Evolutionary conservation across 2,113 vertebrate genomes (phyloP), one percentile per base, ranked within the genome.

Genomic region (Glaucomys volans): DNA sequence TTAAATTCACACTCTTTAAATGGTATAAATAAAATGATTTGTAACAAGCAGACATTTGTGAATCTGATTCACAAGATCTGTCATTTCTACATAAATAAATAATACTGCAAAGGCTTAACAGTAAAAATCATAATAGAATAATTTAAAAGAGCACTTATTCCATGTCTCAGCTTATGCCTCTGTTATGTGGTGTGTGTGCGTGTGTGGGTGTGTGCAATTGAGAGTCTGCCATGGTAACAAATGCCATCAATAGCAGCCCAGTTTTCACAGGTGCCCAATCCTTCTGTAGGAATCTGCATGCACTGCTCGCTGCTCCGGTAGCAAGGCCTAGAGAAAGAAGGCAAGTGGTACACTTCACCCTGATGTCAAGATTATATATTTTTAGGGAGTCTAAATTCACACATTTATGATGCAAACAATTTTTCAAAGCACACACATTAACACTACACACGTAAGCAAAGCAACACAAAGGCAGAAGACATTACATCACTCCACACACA

Each of bases 221-320:
- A 97, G 87, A 95, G 67, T 97, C 97, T 99, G 62, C 95, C 87
- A 98, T 59, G 97, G 97, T 71, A 98, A 98, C 97, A 97, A 98
- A 97, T 89, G 89, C 95, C 98, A 95, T 98, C 95, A 30, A 88
- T 96, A 98, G 98, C 97, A 98, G 99, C 95, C 98, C 98, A 97
- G 98, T 97, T 64, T 97, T 99, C 99, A 99, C 97, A 99, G 98
- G 99, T 99, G 99, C 97, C 99, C 99, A 87, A 99, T 99, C 98
- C 99, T 99, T 98, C 99, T 98, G 99, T 98, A 99, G 98, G 99
- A 99, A 98, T 99, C 99, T 97, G 99, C 98, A 92, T 99, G 99
- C 99, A 99, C 98, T 67, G 99, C 98, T 98, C 99, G 98, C 98
- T 99, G 99, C 98, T 99, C 99, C 98, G 98, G 98, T 98, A 98